A percentile compares a stretch with the other conserved stretches of the same genome.
Evolutionary conservation across 2,797 vertebrate genomes (phyloP).

Genomic region (Tragelaphus eurycerus): DNA sequence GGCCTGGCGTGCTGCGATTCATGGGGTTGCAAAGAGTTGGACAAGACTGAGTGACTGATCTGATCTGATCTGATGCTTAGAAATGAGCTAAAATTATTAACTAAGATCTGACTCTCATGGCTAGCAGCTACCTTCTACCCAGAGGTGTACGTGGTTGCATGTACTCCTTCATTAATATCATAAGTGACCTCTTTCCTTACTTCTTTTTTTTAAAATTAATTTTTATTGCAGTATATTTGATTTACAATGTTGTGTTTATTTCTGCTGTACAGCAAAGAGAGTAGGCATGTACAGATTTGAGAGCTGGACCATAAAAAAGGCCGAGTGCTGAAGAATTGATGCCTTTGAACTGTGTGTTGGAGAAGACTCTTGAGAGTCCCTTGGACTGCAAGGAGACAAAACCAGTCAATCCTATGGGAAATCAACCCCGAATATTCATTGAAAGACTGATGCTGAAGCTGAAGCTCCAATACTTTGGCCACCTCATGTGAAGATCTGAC

Average conservation of each 20-base stretch:
- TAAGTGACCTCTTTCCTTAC: not conserved
- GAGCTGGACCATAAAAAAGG: not conserved
- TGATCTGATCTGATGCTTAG: not conserved
- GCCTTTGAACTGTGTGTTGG: not conserved
- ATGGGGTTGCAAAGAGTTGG: too few species aligned
- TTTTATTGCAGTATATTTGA: not conserved
- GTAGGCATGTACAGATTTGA: not conserved
- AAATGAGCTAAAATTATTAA: not conserved
- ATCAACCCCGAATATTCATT: not conserved
- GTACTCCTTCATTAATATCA: not conserved
- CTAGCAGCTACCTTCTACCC: not conserved
- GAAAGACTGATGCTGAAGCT: not conserved
- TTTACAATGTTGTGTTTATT: not conserved
- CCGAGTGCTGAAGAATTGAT: not conserved
- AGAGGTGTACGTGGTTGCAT: not conserved
- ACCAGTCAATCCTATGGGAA: not conserved
- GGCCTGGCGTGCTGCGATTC: too few species aligned
- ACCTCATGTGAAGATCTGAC: not conserved
- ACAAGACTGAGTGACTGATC: too few species aligned
- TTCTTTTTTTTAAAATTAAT: not conserved
- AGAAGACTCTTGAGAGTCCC: not conserved
- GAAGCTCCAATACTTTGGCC: not conserved
- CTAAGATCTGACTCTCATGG: not conserved
- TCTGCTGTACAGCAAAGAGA: not conserved
- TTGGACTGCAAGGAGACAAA: not conserved